Evolutionary conservation across 2,888 invertebrate species (phyloP).

Genomic region (Trichopoda pennipes): DNA sequence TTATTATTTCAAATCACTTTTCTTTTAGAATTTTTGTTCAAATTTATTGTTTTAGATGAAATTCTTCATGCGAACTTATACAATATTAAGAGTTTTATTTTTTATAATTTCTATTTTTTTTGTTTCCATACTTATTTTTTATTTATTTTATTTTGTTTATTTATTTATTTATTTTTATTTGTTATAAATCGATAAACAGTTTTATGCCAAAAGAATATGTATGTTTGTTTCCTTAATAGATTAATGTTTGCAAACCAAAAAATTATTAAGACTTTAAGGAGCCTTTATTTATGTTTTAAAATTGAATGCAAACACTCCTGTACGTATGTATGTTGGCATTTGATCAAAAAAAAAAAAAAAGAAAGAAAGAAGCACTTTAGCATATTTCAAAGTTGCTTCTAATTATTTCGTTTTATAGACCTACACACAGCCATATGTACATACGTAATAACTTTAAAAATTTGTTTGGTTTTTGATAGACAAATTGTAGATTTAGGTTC

Average conservation of each 20-base stretch:
- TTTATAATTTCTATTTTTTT: no score
- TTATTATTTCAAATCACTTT: constrained; percentile 14
- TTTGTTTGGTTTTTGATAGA: constrained; percentile 31
- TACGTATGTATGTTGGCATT: constrained; percentile 45
- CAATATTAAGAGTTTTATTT: background rate
- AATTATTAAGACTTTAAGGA: constrained; percentile 47
- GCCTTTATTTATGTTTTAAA: constrained; percentile 23
- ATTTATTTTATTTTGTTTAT: constrained; percentile 15
- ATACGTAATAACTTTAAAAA: background rate
- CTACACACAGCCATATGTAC: no score
- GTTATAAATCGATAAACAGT: constrained; percentile 52
- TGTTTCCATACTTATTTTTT: background rate
- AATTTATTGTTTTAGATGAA: background rate
- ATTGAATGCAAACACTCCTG: constrained; percentile 7
- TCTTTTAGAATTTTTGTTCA: constrained; percentile 20
- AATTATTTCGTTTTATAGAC: no score
- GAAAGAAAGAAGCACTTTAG: no score
- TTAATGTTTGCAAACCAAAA: constrained; percentile 29
- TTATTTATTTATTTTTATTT: constrained; percentile 2
- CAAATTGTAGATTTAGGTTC: background rate
- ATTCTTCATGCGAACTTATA: constrained; percentile 31
- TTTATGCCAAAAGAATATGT: constrained; percentile 46
- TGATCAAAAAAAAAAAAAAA: constrained; percentile 16
- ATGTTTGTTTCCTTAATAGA: constrained; percentile 6
- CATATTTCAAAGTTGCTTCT: no score